Base-by-base conservation (phyloP, 1,140 invertebrate species). In the Listronotus bonariensis region DNA sequence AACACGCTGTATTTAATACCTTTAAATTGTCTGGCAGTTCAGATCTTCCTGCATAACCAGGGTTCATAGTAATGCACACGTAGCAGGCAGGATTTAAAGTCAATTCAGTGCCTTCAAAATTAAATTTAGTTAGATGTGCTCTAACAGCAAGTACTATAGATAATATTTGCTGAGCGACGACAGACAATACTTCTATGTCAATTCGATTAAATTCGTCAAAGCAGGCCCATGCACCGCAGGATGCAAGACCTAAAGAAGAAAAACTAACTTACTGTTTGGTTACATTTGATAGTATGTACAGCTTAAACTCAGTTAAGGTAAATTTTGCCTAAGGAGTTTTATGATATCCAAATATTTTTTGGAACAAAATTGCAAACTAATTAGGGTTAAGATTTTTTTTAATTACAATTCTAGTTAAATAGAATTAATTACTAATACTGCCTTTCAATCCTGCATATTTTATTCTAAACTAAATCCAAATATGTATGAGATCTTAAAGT, bases 191-290 rank as follows among this genome's bases (percentile, higher is more conserved):
- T 81, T 96, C 93, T 45, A 96, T 81, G 68, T 96, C 93, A 67
- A 97, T 95, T n/a, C 91, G 82, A 77, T 97, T 97, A 76, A 97
- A 97, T 80, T 97, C 95, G 73, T 97, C 95, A 73, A 97, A 96
- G 76, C 95, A 97, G 0, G 91, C 92, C 93, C 94, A 96, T 0
- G 94, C 92, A 0, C 95, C 95, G 14, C 84, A 91, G 6, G 92
- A 89, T 7, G 94, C 92, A 3, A 96, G 76, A 17, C 94, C 93
- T 45, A 51, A 15, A 48, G 55, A 45, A 32, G 15, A 42, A 32
- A 18, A 18, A 43, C 17, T 45, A 18, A 7, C 14, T 14, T 41
- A 18, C 43, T 46, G n/a, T 18, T 15, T 17, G 1, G 43, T 15
- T 9, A 18, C 1, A 46, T n/a, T 15, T n/a, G 3, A 6, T 17